Evolutionary conservation across 2,797 vertebrate genomes (phyloP), one percentile per base, ranked within the genome.

Genomic region (Iguana delicatissima): DNA sequence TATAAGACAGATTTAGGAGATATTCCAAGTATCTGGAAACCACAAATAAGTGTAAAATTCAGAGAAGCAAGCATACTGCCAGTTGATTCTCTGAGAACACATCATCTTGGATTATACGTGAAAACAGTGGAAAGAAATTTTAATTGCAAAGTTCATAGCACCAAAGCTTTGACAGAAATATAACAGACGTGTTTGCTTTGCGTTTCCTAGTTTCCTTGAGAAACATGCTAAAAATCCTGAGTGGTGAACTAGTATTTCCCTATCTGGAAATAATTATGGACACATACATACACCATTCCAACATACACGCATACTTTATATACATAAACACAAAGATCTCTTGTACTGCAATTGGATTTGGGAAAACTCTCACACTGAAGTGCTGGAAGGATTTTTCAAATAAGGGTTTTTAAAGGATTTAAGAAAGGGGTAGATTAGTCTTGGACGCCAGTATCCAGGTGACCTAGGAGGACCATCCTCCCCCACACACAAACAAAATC

Each of bases 21-120:
- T 83, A 50, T 92, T 95, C 95, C 95, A 96, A 91, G 90, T 50
- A 88, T 69, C 86, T 93, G 87, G 82, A 85, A 91, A 80, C 84
- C 93, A 72, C 87, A 92, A 87, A 81, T 91, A 90, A 77, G 90
- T 88, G 86, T 83, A 89, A 91, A 95, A 89, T 83, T 90, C 80
- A 93, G 76, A 86, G 82, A 87, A 83, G 62, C 84, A 93, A 64
- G 80, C 64, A 89, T 91, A n/a, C 89, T 92, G 90, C 94, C 94
- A 95, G 85, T 87, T 95, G 93, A 86, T 67, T 92, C 67, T 90
- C 89, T 92, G 94, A 92, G 73, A 92, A 81, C 89, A 79, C 89
- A 67, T 64, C 64, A 64, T 92, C 87, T 91, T 94, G 55, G 59
- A 77, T 91, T 90, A 84, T 55, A 82, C 8, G 29, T 84, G 81